A percentile compares a stretch with the other conserved stretches of the same genome.
phyloP scores from a whole-genome alignment of 2,113 vertebrate species.

The Rostratula benghalensis region DNA sequence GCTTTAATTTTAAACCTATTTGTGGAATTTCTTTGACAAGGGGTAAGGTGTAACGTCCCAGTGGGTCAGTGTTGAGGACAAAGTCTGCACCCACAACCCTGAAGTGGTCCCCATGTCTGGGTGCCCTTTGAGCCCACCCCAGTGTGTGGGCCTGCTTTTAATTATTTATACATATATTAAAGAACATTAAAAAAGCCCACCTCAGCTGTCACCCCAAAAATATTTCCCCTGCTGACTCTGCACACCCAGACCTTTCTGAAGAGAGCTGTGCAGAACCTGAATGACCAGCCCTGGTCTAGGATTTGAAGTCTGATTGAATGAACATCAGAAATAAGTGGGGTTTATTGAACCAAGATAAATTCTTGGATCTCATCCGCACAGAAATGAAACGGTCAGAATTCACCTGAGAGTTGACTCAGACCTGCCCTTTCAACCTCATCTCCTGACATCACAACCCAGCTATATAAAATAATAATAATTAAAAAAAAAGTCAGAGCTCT shows the following conservation, averaged over 20 bases:
- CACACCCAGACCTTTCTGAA: not conserved
- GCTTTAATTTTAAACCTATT: not conserved
- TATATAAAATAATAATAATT: not conserved
- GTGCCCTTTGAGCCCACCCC: too few relatives aligned
- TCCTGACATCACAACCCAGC: conserved; percentile 22
- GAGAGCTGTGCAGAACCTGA: not conserved
- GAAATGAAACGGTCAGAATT: conserved; percentile 58
- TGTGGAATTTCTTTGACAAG: not conserved
- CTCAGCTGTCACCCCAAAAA: not conserved
- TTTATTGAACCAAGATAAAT: conserved; percentile 53
- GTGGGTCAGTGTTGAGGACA: not conserved
- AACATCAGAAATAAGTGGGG: conserved; percentile 40
- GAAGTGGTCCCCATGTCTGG: not conserved
- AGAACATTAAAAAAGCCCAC: not conserved
- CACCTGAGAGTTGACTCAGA: conserved; percentile 35
- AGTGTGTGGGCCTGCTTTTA: not conserved
- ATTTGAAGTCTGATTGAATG: not conserved
- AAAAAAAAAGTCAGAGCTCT: not conserved
- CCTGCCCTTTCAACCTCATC: conserved; percentile 39
- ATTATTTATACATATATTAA: not conserved
- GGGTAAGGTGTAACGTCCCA: not conserved
- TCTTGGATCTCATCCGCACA: conserved; percentile 16
- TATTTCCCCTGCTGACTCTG: not conserved
- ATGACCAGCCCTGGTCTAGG: not conserved
- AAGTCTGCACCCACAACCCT: not conserved